Evolutionary conservation across 2,888 invertebrate genomes (phyloP), one percentile per base, ranked within the genome.

Genomic region (Drosophila ochracea): DNA sequence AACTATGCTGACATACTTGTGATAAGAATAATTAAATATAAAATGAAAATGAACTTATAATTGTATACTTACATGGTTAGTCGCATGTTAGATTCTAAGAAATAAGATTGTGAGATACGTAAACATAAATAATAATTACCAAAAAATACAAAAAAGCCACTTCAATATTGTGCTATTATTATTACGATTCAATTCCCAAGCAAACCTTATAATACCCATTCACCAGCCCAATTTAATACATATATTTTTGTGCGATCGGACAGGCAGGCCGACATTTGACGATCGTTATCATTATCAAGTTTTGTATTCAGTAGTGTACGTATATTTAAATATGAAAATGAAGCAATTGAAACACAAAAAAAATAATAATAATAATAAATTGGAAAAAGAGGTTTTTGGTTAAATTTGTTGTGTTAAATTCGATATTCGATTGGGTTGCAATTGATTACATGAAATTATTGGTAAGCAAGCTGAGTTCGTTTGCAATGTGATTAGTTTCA

Each of bases 381-480:
- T 9, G 21, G 57, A 49, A 49, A 52, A 21, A 25, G 2, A 16
- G 1, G 2, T 47, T 54, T 59, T 41, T 43, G 1, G 4, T 55
- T 41, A 39, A 30, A 16, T 35, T 49, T 25, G n/a, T 53, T 52
- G 52, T 72, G 58, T 66, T 70, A 64, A 80, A 68, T 79, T 72
- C 57, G 75, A 43, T 35, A 52, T 70, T 66, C 39, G 33, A 53
- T 64, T 65, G 19, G 50, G 54, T 77, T 58, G 67, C 54, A 68
- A 75, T 60, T 53, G 76, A 84, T 92, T 89, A 93, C 92, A 93
- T 93, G 88, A 93, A 93, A 91, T 93, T 92, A 87, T 93, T 93
- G 77, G 93, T 93, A 84, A 93, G 92, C 84, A 92, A 89, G 83
- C 91, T 92, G 68, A 93, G 91, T 81, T 93, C 92, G 69, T 91